phyloP scores from a whole-genome alignment of 1,140 invertebrate species.

The Dolichoris vasculosae region DNA sequence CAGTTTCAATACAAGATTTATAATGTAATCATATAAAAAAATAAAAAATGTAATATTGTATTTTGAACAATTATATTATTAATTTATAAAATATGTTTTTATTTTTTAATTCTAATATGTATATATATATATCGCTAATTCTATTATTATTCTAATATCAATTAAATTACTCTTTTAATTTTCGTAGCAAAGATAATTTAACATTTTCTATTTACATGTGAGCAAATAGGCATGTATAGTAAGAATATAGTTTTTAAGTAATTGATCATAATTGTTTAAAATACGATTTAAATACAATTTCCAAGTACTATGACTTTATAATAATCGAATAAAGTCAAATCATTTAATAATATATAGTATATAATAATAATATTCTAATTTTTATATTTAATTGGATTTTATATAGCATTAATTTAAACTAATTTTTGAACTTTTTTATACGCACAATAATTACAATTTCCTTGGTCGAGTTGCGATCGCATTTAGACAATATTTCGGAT shows the following conservation, averaged over 20 bases:
- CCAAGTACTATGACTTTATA: constrained; percentile 17
- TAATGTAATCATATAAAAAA: too few species aligned
- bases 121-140: not conserved
- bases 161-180: not conserved
- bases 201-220: too few species aligned
- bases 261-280: not conserved
- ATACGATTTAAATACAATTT: constrained; percentile 45
- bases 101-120: not conserved
- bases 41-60: too few species aligned
- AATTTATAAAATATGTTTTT: too few species aligned
- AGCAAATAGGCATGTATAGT: too few species aligned
- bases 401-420: not conserved
- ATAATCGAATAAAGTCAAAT: not conserved
- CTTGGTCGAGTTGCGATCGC: constrained; percentile 38
- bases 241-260: not conserved
- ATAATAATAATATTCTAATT: not conserved
- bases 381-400: not conserved
- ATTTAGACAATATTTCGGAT: constrained; percentile 30
- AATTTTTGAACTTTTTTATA: constrained; percentile 19
- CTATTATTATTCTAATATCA: not conserved
- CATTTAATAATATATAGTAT: not conserved
- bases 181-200: too few species aligned
- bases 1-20: not conserved
- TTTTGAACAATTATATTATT: too few species aligned
- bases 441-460: constrained; percentile 21